Evolutionary conservation across 1,140 invertebrate species (phyloP).

Genomic region (Trichonephila clavipes): DNA sequence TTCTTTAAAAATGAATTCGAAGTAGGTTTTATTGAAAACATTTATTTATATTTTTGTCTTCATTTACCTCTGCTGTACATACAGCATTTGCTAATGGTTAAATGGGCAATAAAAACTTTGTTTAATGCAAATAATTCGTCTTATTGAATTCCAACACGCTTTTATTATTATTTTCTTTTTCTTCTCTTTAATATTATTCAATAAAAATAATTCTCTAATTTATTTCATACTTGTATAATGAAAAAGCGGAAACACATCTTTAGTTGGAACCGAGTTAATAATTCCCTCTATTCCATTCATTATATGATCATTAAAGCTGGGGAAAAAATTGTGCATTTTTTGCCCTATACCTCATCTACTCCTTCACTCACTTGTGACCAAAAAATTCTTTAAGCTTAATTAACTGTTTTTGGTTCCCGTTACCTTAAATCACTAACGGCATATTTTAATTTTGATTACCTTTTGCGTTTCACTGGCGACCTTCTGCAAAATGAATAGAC

Average conservation of each 20-base stretch:
- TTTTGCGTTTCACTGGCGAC: conserved; percentile 25
- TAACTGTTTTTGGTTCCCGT: conserved; percentile 74
- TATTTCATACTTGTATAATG: conserved; percentile 57
- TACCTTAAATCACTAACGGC: conserved; percentile 74
- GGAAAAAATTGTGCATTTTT: conserved; percentile 1
- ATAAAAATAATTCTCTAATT: conserved; percentile 66
- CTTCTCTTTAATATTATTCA: conserved; percentile 49
- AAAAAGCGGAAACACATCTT: conserved; percentile 64
- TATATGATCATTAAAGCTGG: conserved; percentile 67
- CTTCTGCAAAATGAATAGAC: neutral
- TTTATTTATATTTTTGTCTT: neutral
- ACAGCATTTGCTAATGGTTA: neutral
- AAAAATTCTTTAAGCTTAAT: conserved; percentile 68
- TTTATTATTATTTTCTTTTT: neutral
- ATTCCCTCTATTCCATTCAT: conserved; percentile 67
- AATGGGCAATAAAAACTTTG: conserved; percentile 55
- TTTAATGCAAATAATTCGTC: conserved; percentile 65
- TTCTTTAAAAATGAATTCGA: too few relatives aligned
- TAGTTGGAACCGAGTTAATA: conserved; percentile 62
- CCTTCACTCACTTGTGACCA: neutral
- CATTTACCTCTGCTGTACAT: neutral
- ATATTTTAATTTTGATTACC: conserved; percentile 77
- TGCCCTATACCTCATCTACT: conserved; percentile 12
- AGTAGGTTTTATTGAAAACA: neutral
- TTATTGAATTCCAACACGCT: conserved; percentile 30